Conservation (phyloP, 2,113 vertebrate species). For the Phainopepla nitens region DNA sequence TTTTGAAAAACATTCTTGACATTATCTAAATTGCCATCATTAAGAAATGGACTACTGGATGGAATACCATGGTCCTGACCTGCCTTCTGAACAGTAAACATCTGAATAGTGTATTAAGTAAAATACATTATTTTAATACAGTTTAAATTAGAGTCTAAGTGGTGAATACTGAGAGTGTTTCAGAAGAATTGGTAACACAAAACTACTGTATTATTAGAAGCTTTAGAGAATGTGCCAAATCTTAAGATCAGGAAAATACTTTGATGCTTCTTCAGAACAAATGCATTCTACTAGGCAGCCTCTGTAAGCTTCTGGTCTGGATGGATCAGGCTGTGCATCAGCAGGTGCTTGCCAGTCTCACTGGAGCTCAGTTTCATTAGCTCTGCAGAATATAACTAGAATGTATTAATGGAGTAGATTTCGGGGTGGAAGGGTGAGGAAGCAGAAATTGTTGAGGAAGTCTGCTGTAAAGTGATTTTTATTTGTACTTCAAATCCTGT, state of each 20-base stretch:
- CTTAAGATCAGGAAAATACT: not conserved
- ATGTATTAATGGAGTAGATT: not conserved
- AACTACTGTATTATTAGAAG: not conserved
- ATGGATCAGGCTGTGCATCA: not conserved
- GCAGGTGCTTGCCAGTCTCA: not conserved
- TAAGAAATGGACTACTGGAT: not conserved
- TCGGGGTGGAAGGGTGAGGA: not conserved
- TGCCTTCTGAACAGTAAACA: not conserved
- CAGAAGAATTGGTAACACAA: not conserved
- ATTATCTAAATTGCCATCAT: not conserved
- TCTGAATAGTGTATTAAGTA: not conserved
- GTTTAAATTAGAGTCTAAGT: not conserved
- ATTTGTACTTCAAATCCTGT: not conserved
- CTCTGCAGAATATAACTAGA: not conserved
- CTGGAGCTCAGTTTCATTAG: not conserved
- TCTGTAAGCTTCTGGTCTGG: not conserved
- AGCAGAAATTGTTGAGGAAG: not conserved
- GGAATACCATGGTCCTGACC: not conserved
- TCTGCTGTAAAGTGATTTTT: not conserved
- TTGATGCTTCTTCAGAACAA: not conserved
- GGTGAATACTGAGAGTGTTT: not conserved
- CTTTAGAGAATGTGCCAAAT: not conserved
- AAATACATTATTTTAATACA: not conserved
- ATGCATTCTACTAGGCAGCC: not conserved
- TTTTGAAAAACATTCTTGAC: not conserved